Percentiles rank a stretch among this genome's conserved stretches.
Evolutionary conservation across 2,888 invertebrate species (phyloP).

Genomic region (Chloroclysta siterata): DNA sequence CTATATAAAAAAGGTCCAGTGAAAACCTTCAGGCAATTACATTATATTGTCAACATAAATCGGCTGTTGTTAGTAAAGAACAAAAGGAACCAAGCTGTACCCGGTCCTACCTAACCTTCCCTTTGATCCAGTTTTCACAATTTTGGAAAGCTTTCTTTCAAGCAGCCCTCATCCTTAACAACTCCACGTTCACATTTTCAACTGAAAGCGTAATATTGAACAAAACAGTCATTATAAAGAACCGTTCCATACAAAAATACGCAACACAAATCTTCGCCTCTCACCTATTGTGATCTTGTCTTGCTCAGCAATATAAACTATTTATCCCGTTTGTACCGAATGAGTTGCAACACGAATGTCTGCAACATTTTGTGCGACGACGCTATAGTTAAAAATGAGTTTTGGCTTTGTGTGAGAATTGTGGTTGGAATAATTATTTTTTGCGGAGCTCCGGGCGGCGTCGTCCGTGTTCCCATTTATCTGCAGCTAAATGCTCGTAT

Average conservation of each 20-base stretch:
- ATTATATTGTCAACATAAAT: not conserved
- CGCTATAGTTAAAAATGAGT: constrained; percentile 59
- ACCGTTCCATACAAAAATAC: constrained; percentile 19
- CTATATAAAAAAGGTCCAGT: not conserved
- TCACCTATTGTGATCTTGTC: constrained; percentile 33
- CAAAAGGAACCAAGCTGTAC: constrained; percentile 1
- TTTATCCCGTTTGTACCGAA: constrained; percentile 33
- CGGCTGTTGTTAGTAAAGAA: not conserved
- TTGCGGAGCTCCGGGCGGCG: constrained; percentile 54
- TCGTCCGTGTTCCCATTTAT: constrained; percentile 63
- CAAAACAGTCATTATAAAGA: constrained; percentile 24
- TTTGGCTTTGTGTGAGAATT: constrained; percentile 61
- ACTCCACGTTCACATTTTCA: constrained; percentile 18
- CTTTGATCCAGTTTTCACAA: constrained; percentile 17
- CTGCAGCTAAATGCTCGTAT: constrained; percentile 64
- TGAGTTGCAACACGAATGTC: constrained; percentile 42
- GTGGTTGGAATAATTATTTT: constrained; percentile 66
- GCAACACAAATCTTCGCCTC: constrained; percentile 28
- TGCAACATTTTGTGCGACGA: constrained; percentile 54
- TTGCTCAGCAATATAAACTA: constrained; percentile 35
- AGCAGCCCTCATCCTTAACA: constrained; percentile 18
- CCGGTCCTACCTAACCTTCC: not conserved
- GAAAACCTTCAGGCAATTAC: not conserved
- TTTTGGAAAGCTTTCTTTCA: constrained; percentile 13
- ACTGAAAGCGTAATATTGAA: constrained; percentile 26